Evolutionary conservation across 2,888 invertebrate genomes (phyloP), one percentile per base, ranked within the genome.

Genomic region (Pyrrhia umbra): DNA sequence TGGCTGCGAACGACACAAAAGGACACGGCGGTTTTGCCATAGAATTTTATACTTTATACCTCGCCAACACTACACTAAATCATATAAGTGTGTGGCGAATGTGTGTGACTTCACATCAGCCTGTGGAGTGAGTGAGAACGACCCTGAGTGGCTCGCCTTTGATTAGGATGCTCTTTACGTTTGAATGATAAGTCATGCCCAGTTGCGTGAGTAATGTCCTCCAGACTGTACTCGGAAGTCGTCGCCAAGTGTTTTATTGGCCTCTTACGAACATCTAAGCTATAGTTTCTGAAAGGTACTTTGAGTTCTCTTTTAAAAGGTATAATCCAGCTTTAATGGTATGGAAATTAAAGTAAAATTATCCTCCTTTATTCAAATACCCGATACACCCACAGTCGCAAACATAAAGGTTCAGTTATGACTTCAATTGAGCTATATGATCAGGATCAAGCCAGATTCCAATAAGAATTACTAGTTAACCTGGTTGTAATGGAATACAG

Each of bases 41-140:
- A 74, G 76, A 78, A 82, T 77, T 72, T 68, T 72, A 63, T 72
- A 68, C 71, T 72, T 55, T 72, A 72, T 63, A 72, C 55, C 71
- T 68, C 43, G 52, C 49, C 15, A 25, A 37, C 71, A 59, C 72
- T 63, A 72, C 42, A 52, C 51, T 45, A 25, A 43, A 49, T 61
- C 30, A 58, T 10, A 43, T 39, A 49, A 51, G 55, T 49, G 54
- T 40, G 52, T 40, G 20, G 43, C 5, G 39, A 55, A 47, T 71
- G 67, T 71, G 56, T 57, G 57, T 34, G 42, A 16, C 49, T 40
- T 16, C 6, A 56, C 21, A 25, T 23, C n/a, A 9, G 56, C 15
- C 18, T 2, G 39, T 56, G 49, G 49, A 62, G 30, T 54, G 68
- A n/a, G n/a, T n/a, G n/a, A n/a, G n/a, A n/a, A 39, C 25, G 43